Percentiles rank a stretch among this genome's conserved stretches.
phyloP scores from a whole-genome alignment of 2,888 invertebrate species.

The Drosophila paucipuncta region DNA sequence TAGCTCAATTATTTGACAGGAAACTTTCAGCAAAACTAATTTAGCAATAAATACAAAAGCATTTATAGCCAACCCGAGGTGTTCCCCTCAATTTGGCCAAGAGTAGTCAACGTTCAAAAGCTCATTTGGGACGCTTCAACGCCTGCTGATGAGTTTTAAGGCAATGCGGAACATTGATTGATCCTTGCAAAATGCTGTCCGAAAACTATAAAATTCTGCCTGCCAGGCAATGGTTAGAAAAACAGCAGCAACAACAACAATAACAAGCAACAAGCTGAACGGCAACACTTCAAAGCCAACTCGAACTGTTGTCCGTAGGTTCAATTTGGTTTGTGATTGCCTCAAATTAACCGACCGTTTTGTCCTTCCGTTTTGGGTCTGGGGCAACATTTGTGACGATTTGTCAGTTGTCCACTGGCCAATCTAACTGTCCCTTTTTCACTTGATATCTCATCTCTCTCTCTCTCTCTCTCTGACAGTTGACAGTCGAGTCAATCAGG shows the following conservation, averaged over 20 bases:
- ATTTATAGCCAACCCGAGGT: neutral
- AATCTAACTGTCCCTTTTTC: slow-evolving; percentile 21
- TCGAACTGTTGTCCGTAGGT: slow-evolving; percentile 38
- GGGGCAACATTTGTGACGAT: slow-evolving; percentile 43
- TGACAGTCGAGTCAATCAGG: slow-evolving; percentile 64
- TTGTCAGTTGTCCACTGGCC: slow-evolving; percentile 70
- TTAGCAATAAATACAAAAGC: slow-evolving; percentile 14
- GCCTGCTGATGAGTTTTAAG: slow-evolving; percentile 11
- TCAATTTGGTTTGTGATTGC: slow-evolving; percentile 74
- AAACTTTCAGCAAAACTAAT: neutral
- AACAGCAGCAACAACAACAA: slow-evolving; percentile 11
- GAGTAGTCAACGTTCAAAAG: slow-evolving; percentile 30
- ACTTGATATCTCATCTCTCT: slow-evolving; percentile 3
- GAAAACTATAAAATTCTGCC: slow-evolving; percentile 50
- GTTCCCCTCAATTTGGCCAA: slow-evolving; percentile 2
- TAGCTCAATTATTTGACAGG: neutral
- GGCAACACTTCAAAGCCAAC: slow-evolving; percentile 5
- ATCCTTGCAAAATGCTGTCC: slow-evolving; percentile 50
- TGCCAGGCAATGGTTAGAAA: slow-evolving; percentile 21
- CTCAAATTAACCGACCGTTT: slow-evolving; percentile 72
- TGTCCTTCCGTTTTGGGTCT: slow-evolving; percentile 30
- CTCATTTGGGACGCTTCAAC: slow-evolving; percentile 34
- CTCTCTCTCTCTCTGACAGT: neutral
- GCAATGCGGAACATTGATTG: slow-evolving; percentile 56
- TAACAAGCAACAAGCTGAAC: neutral